Evolutionary conservation across 2,113 vertebrate genomes (phyloP).

Genomic region (Lipophrys pholis): DNA sequence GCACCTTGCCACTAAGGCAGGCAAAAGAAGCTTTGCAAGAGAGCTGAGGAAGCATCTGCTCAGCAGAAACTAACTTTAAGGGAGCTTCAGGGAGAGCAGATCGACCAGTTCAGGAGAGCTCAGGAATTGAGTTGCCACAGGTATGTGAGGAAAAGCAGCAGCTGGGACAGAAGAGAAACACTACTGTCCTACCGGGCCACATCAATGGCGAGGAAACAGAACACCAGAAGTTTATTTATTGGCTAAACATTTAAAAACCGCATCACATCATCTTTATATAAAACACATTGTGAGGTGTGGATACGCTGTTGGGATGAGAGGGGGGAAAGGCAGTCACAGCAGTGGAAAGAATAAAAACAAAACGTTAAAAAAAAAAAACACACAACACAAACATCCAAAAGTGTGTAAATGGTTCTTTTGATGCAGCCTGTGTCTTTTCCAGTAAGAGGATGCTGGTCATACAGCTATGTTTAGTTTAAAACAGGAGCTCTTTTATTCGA

Average conservation of each 20-base stretch:
- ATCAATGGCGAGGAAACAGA: conserved; percentile 19
- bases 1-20: too few relatives aligned
- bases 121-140: conserved; percentile 54
- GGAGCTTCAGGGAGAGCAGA: conserved; percentile 26
- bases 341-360: conserved; percentile 43
- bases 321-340: conserved; percentile 38
- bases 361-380: conserved; percentile 34
- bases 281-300: conserved; percentile 32
- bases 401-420: conserved; percentile 68
- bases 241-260: conserved; percentile 34
- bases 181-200: conserved; percentile 33
- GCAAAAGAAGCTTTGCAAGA: conserved; percentile 41
- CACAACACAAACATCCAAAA: conserved; percentile 58
- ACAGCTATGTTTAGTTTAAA: conserved; percentile 63
- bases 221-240: conserved; percentile 37
- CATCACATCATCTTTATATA: conserved; percentile 11
- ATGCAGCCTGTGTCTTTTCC: conserved; percentile 55
- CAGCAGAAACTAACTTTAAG: conserved; percentile 35
- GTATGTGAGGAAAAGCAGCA: conserved; percentile 46
- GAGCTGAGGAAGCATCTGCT: conserved; percentile 47
- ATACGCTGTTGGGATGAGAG: conserved; percentile 25
- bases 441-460: conserved; percentile 66
- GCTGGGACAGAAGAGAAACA: conserved; percentile 47
- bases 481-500: conserved; percentile 61
- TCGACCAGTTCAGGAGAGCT: conserved; percentile 19